Evolutionary conservation across 30 jellyfish, hydroid and myxozoan species (phyloP).

Genomic region (Chrysaora quinquecirrha): DNA sequence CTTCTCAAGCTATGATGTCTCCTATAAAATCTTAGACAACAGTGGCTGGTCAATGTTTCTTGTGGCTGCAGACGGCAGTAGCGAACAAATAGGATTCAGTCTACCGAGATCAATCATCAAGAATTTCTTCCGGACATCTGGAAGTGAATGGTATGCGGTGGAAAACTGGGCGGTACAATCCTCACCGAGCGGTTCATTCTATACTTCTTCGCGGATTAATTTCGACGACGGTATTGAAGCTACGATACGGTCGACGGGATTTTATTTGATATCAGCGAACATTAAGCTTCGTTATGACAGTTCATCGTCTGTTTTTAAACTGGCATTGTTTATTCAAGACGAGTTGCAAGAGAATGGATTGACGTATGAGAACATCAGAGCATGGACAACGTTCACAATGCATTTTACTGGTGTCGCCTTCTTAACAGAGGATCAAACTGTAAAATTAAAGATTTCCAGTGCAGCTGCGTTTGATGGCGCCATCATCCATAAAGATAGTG

Average conservation of each 20-base stretch:
- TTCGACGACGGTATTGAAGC: constrained; percentile 69
- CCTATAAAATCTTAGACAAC: constrained; percentile 22
- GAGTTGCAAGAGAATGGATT: constrained; percentile 76
- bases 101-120: neutral
- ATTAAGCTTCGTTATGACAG: constrained; percentile 43
- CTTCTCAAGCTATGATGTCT: constrained; percentile 19
- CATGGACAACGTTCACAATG: constrained; percentile 52
- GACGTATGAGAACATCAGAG: constrained; percentile 42
- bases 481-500: constrained; percentile 38
- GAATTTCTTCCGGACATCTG: constrained; percentile 18
- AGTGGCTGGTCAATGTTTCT: constrained; percentile 88
- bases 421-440: constrained; percentile 65
- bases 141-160: constrained; percentile 25
- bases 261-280: constrained; percentile 83
- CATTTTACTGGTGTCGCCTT: constrained; percentile 78
- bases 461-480: constrained; percentile 37
- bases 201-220: constrained; percentile 44
- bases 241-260: constrained; percentile 64
- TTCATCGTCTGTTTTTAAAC: constrained; percentile 43
- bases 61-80: constrained; percentile 50
- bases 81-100: constrained; percentile 51
- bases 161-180: constrained; percentile 32
- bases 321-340: constrained; percentile 56
- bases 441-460: constrained; percentile 48
- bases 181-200: constrained; percentile 42